phyloP scores from a whole-genome alignment of 2,888 invertebrate species.

The Gymnosoma rotundatum region DNA sequence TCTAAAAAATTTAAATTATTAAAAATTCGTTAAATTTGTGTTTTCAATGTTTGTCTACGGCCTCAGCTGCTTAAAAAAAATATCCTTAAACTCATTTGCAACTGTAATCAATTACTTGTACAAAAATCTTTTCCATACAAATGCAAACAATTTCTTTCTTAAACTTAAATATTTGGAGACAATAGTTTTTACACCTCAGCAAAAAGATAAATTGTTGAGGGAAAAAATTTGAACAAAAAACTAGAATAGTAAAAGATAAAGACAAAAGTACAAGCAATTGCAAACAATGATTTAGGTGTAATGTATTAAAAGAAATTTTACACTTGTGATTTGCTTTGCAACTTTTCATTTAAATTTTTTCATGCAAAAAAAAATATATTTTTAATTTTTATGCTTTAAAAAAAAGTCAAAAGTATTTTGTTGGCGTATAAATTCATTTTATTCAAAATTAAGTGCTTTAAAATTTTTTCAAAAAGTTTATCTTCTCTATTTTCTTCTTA shows the following conservation, averaged over 20 bases:
- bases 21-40: no score
- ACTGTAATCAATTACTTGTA: slow-evolving; percentile 2
- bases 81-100: slow-evolving; percentile 24
- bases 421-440: no score
- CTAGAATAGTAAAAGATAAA: background rate
- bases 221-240: background rate
- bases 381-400: no score
- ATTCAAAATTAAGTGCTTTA: no score
- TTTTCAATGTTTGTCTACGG: background rate
- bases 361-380: no score
- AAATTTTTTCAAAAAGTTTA: no score
- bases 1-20: no score
- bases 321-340: background rate
- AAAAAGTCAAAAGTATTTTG: no score
- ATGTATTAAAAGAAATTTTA: background rate
- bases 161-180: background rate
- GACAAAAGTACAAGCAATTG: background rate
- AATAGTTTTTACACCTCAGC: background rate
- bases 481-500: background rate
- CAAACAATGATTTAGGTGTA: background rate
- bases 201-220: slow-evolving; percentile 1
- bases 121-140: background rate
- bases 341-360: background rate
- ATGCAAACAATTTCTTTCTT: background rate
- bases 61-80: background rate